phyloP scores from a whole-genome alignment of 2,113 vertebrate genomes.

The Gambusia affinis region DNA sequence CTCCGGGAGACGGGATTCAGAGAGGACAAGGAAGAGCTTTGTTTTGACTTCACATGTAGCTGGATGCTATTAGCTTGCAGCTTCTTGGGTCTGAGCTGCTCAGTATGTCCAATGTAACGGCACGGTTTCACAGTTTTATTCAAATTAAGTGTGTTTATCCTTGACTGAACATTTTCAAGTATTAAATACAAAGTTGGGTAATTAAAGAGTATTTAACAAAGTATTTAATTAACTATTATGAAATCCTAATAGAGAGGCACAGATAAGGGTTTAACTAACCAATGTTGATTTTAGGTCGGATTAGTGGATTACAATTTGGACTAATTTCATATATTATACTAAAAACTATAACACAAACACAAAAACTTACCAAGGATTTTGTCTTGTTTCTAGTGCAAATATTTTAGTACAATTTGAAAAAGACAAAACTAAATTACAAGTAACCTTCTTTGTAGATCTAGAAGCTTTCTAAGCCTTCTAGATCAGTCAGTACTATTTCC shows the following conservation, averaged over 20 bases:
- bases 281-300: background rate
- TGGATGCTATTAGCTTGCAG: conserved; percentile 4
- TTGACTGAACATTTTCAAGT: background rate
- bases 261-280: background rate
- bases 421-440: too few relatives aligned
- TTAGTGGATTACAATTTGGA: background rate
- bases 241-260: background rate
- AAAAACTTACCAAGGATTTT: too few relatives aligned
- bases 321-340: background rate
- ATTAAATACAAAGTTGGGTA: background rate
- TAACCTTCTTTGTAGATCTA: too few relatives aligned
- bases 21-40: conserved; percentile 6
- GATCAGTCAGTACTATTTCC: too few relatives aligned
- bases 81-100: background rate
- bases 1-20: conserved; percentile 26
- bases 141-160: background rate
- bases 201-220: background rate
- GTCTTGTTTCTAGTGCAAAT: too few relatives aligned
- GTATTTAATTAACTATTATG: background rate
- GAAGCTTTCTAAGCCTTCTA: too few relatives aligned
- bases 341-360: too few relatives aligned
- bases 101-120: background rate
- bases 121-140: background rate
- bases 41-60: conserved; percentile 29
- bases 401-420: too few relatives aligned